A percentile compares a stretch with the other conserved stretches of the same genome.
Conservation (phyloP, 1,140 invertebrate genomes). For the Papilio helenus region DNA sequence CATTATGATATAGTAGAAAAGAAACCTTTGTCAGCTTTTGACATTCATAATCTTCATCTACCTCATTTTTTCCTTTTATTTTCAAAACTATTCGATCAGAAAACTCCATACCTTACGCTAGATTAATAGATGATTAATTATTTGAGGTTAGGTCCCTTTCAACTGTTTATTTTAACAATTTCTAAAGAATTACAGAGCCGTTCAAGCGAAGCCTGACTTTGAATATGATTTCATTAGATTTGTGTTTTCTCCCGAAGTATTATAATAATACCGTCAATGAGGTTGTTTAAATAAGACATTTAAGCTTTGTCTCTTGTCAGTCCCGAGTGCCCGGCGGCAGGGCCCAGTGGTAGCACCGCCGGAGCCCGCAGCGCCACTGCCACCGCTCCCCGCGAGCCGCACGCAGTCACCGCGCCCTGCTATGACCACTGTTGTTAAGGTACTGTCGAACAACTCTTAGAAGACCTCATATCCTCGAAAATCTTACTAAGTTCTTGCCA, state of each 20-base stretch:
- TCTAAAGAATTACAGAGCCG: no score
- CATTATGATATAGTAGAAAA: background rate
- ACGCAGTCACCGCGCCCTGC: constrained; percentile 14
- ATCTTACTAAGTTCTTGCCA: no score
- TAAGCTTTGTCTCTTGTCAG: background rate
- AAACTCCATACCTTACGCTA: no score
- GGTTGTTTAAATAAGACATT: background rate
- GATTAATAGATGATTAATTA: no score
- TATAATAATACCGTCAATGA: no score
- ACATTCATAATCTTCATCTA: background rate
- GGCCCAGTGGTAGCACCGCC: constrained; percentile 18
- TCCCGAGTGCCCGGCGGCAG: constrained; percentile 12
- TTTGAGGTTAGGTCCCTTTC: no score
- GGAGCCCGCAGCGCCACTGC: constrained; percentile 21
- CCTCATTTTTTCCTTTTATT: background rate
- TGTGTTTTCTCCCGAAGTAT: no score
- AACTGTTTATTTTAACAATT: no score
- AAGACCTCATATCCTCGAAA: no score
- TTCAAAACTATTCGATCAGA: background rate
- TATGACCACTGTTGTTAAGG: background rate
- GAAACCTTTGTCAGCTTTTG: background rate
- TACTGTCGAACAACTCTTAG: background rate
- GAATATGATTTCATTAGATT: no score
- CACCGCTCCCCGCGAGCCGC: constrained; percentile 18
- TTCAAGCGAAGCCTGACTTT: no score